These are phyloP conservation scores for Trochalopteron elliotii DNA, from an alignment of 2,113 vertebrate genomes.

Conservation along the genomic window DNA sequence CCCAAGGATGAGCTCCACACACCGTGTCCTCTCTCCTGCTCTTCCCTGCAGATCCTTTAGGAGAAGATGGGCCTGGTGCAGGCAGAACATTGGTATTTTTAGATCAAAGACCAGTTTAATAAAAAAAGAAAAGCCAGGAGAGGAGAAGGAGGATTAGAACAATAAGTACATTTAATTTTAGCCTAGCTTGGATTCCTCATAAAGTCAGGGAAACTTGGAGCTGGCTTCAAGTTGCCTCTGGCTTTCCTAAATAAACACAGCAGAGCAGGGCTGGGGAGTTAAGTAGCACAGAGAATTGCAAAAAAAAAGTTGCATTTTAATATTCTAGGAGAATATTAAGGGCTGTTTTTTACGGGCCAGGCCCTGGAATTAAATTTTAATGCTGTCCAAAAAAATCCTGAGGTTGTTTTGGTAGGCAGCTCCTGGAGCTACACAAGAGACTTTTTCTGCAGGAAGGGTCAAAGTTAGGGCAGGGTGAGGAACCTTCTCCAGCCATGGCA, in stretches of 20 bases:
- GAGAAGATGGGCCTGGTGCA: not conserved
- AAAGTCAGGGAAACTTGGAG: not conserved
- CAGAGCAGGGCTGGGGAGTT: not conserved
- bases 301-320: not conserved
- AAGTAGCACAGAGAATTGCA: not conserved
- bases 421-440: not conserved
- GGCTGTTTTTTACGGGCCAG: not conserved
- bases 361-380: not conserved
- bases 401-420: not conserved
- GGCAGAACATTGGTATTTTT: not conserved
- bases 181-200: not conserved
- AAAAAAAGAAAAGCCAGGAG: not conserved
- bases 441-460: not conserved
- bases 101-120: not conserved
- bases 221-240: not conserved
- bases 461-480: not conserved
- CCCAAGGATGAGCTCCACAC: not conserved
- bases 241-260: constrained; percentile 17
- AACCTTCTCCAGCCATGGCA: rapidly evolving
- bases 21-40: rapidly evolving
- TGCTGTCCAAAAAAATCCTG: not conserved
- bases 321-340: not conserved
- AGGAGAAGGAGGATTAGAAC: not conserved
- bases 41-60: not conserved
- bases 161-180: constrained; percentile 24